These are phyloP conservation scores for Campoplex capitator DNA, from an alignment of 2,888 invertebrate species.

Conservation along the genomic window DNA sequence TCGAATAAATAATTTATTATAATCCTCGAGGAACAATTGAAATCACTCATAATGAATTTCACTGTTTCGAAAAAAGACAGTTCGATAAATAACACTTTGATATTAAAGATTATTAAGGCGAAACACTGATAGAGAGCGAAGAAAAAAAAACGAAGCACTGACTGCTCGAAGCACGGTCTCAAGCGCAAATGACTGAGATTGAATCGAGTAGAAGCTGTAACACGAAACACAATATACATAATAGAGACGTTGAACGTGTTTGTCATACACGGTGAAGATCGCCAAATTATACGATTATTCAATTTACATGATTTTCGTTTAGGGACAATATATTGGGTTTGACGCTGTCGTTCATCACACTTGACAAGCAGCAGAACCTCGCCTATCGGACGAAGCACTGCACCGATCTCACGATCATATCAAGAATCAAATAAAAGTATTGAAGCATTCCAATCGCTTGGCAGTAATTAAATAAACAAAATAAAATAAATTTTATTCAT, in stretches of 20 bases:
- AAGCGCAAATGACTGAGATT: constrained; percentile 25
- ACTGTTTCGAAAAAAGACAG: background rate
- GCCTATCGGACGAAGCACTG: background rate
- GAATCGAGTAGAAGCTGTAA: constrained; percentile 1
- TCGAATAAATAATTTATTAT: constrained; percentile 24
- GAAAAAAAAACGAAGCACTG: background rate
- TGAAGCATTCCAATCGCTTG: background rate
- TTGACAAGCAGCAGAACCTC: constrained; percentile 16
- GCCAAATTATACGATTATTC: constrained; percentile 67
- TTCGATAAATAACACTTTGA: background rate
- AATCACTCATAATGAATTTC: constrained; percentile 22
- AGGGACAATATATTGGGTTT: constrained; percentile 44
- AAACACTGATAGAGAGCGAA: background rate
- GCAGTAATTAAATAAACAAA: background rate
- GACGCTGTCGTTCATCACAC: constrained; percentile 52
- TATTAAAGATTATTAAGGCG: background rate
- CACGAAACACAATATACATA: constrained; percentile 24
- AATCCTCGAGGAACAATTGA: constrained; percentile 42
- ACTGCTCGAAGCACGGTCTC: background rate
- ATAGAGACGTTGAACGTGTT: constrained; percentile 59
- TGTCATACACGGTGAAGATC: constrained; percentile 56
- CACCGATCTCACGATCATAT: constrained; percentile 14
- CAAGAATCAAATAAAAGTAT: background rate
- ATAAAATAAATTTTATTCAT: background rate
- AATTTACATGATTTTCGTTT: constrained; percentile 64